Conservation (phyloP, 2,113 vertebrate species). For the Gulo gulo region DNA sequence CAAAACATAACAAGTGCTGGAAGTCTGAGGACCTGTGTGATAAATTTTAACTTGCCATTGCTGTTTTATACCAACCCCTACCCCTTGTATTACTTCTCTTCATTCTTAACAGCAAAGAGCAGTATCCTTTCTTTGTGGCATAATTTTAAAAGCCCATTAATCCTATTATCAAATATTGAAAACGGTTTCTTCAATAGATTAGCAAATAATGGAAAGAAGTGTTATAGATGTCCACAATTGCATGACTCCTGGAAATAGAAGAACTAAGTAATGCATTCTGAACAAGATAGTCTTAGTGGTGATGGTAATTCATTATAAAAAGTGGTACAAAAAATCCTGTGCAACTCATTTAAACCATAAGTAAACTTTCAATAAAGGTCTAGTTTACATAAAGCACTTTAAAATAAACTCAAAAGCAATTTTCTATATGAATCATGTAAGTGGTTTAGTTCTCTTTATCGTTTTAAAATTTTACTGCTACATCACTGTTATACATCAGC, state of each 20-base stretch:
- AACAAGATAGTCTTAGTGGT: neutral
- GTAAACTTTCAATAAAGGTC: conserved; percentile 8
- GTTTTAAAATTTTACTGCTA: neutral
- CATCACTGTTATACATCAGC: neutral
- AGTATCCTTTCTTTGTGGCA: neutral
- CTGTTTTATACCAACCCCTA: neutral
- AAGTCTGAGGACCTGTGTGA: neutral
- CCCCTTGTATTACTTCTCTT: neutral
- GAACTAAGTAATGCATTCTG: neutral
- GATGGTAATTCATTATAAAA: conserved; percentile 35
- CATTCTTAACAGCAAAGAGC: neutral
- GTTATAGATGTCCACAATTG: neutral
- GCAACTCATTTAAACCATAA: conserved; percentile 19
- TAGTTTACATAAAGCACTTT: neutral
- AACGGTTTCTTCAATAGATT: neutral
- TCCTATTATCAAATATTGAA: neutral
- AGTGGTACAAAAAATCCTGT: neutral
- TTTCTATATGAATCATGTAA: conserved; percentile 25
- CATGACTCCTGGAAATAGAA: neutral
- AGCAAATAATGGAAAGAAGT: neutral
- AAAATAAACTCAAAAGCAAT: neutral
- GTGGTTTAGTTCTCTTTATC: neutral
- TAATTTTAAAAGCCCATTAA: neutral
- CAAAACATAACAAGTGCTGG: neutral
- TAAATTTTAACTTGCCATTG: neutral